Percentiles rank a stretch among this genome's conserved stretches.
phyloP scores from a whole-genome alignment of 1,140 invertebrate species.

The Frieseomelitta varia region DNA sequence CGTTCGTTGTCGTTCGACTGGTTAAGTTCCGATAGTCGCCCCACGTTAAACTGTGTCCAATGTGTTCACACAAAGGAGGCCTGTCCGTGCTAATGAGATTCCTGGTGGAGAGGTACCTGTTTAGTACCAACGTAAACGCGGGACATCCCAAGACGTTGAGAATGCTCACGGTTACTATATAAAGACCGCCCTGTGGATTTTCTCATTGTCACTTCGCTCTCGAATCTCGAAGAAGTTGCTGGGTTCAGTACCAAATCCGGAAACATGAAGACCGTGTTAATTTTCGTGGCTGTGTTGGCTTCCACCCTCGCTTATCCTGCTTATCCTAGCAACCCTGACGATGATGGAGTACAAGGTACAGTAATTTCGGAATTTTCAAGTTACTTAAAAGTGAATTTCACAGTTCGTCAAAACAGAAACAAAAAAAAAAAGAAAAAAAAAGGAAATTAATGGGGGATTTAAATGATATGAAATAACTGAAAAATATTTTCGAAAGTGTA shows the following conservation, averaged over 20 bases:
- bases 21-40: not conserved
- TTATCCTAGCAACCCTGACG: not conserved
- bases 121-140: slow-evolving; percentile 34
- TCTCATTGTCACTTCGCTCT: slow-evolving; percentile 48
- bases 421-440: too few relatives aligned
- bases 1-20: too few relatives aligned
- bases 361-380: not conserved
- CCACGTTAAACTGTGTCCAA: not conserved
- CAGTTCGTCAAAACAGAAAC: not conserved
- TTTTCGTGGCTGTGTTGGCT: not conserved
- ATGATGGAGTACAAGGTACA: not conserved
- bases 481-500: not conserved
- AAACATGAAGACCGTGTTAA: slow-evolving; percentile 15
- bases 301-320: not conserved
- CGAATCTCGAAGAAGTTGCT: not conserved
- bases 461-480: too few relatives aligned
- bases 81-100: slow-evolving; percentile 50
- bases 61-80: not conserved
- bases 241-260: not conserved
- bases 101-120: slow-evolving; percentile 10
- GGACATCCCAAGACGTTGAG: slow-evolving; percentile 51
- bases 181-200: slow-evolving; percentile 53
- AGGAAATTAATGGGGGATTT: too few relatives aligned
- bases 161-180: slow-evolving; percentile 48
- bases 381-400: not conserved